Evolutionary conservation across 2,797 vertebrate genomes (phyloP), one percentile per base, ranked within the genome.

Genomic region (Coreius guichenoti): DNA sequence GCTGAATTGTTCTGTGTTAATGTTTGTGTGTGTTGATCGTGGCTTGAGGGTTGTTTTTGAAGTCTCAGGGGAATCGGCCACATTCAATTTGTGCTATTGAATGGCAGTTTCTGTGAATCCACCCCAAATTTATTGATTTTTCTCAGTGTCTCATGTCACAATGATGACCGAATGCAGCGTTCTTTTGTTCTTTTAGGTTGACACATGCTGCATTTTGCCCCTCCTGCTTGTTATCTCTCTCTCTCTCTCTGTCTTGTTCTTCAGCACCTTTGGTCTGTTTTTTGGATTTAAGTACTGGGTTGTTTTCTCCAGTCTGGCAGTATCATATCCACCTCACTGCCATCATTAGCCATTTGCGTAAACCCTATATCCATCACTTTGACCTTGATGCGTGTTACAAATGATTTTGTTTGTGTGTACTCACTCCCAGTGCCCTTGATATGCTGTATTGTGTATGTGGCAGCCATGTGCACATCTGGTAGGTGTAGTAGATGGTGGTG

Each of bases 81-180:
- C 81, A 82, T 82, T 88, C 86, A 84, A 76, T 89, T 87, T 86
- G 84, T 49, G 80, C 84, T 87, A 82, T 68, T 70, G 68, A 81
- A 81, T 87, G 49, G 65, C 78, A 82, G 80, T 68, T 82, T 33
- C 33, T 85, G 63, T 82, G 77, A 85, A 67, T 78, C 83, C 83
- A 74, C 77, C 77, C 68, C 21, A 74, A 80, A 74, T 85, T 0
- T 85, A 85, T 85, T 80, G 84, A 85, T 85, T 85, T 85, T 80
- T 67, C 51, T 19, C 56, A 80, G 56, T 74, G 43, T 74, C 77
- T 85, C 77, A 80, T 74, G 56, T 73, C 75, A 84, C 74, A 84
- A 49, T 14, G 83, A 84, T 79, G 83, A 84, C 74, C 39, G 13
- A 70, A 70, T 36, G 75, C 65, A 79, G 29, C 8, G 13, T 61